phyloP scores from a whole-genome alignment of 2,888 invertebrate species.

The Marasmarcha lunaedactyla region DNA sequence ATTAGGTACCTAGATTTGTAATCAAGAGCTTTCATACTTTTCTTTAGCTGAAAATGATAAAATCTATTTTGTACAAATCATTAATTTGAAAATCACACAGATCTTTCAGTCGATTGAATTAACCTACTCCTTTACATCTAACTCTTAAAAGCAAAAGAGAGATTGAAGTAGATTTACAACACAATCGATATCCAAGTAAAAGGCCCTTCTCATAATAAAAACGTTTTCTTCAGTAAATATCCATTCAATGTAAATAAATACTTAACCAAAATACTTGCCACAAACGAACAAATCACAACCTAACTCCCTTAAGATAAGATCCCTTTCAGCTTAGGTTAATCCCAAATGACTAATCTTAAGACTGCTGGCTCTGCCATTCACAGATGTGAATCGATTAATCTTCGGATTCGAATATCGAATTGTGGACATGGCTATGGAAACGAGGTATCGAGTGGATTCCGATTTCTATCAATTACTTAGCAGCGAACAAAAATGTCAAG shows the following conservation, averaged over 20 bases:
- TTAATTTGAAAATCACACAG: too few relatives aligned
- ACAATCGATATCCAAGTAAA: too few relatives aligned
- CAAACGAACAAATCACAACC: not conserved
- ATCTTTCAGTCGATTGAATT: too few relatives aligned
- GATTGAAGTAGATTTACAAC: too few relatives aligned
- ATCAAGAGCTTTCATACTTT: too few relatives aligned
- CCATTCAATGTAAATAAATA: slow-evolving; percentile 31
- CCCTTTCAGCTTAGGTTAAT: slow-evolving; percentile 24
- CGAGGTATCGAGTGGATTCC: slow-evolving; percentile 11
- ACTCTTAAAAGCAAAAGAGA: too few relatives aligned
- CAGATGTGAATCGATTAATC: slow-evolving; percentile 60
- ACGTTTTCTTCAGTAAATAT: slow-evolving; percentile 18
- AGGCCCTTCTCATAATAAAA: slow-evolving; percentile 17
- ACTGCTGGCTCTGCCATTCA: slow-evolving; percentile 43
- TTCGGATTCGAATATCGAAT: slow-evolving; percentile 45
- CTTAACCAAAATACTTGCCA: slow-evolving; percentile 28
- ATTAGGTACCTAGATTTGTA: too few relatives aligned
- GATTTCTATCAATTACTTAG: too few relatives aligned
- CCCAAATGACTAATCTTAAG: slow-evolving; percentile 56
- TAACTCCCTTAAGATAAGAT: not conserved
- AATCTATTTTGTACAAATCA: too few relatives aligned
- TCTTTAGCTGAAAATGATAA: too few relatives aligned
- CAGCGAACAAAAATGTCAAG: too few relatives aligned
- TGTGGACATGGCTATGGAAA: slow-evolving; percentile 38
- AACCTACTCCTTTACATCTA: too few relatives aligned